Conservation (phyloP, 2,797 vertebrate genomes). For the Amphiprion clarkii region DNA sequence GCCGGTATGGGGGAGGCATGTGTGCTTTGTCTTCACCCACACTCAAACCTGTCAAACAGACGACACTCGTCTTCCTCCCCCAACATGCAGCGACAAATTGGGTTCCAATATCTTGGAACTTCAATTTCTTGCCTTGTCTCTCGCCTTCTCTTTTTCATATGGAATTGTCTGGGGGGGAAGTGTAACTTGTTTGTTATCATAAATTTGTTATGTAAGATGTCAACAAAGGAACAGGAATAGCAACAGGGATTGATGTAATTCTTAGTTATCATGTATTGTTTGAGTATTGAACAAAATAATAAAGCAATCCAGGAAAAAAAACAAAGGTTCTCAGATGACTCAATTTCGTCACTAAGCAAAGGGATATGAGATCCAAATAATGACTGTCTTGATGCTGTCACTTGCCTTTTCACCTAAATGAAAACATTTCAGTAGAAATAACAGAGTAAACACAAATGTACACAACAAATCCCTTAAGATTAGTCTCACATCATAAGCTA, state of each 20-base stretch:
- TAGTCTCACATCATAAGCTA: conserved; percentile 18
- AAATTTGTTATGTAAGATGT: conserved; percentile 20
- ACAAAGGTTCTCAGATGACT: not conserved
- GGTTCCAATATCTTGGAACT: conserved; percentile 23
- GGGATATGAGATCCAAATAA: not conserved
- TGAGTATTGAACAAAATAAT: not conserved
- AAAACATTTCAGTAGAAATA: conserved; percentile 1
- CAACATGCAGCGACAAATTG: conserved; percentile 50
- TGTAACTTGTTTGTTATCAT: conserved; percentile 8
- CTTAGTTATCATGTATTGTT: not conserved
- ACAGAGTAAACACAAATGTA: not conserved
- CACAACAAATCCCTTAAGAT: conserved; percentile 18
- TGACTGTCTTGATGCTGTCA: not conserved
- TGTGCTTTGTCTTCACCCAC: conserved; percentile 73
- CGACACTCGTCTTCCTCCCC: conserved; percentile 62
- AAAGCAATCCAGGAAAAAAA: not conserved
- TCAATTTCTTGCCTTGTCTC: conserved; percentile 33
- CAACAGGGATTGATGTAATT: not conserved
- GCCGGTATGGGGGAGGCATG: conserved; percentile 62
- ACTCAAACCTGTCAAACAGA: conserved; percentile 72
- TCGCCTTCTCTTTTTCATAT: conserved; percentile 20
- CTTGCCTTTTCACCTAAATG: not conserved
- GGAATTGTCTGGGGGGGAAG: conserved; percentile 27
- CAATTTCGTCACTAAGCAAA: not conserved
- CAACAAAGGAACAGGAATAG: not conserved